phyloP scores from a whole-genome alignment of 2,797 vertebrate genomes.

The Carapus acus region DNA sequence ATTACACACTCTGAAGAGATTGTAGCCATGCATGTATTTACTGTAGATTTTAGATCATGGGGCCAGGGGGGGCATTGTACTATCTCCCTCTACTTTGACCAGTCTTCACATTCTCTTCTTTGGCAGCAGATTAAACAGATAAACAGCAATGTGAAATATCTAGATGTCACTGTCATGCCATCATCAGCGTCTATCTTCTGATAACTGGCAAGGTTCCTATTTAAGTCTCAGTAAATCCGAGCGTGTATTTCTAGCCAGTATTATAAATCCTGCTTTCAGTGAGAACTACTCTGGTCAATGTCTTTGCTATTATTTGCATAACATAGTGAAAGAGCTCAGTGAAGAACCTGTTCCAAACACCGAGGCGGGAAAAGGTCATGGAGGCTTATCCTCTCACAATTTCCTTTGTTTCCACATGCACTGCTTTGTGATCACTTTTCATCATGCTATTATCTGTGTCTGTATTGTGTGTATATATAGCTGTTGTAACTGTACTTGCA shows the following conservation, averaged over 20 bases:
- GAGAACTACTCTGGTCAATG: no score
- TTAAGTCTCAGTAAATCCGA: conserved; percentile 19
- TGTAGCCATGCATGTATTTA: no score
- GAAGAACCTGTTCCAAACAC: no score
- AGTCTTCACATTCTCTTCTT: conserved; percentile 12
- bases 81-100: conserved; percentile 13
- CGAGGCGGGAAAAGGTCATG: neutral
- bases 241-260: conserved; percentile 5
- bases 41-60: no score
- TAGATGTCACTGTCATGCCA: conserved; percentile 25
- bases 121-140: conserved; percentile 41
- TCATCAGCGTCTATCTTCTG: conserved; percentile 35
- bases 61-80: no score
- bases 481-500: conserved; percentile 6
- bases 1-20: no score
- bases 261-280: conserved; percentile 34
- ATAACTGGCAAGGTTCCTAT: conserved; percentile 24
- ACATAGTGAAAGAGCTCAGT: neutral
- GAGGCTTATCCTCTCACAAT: conserved; percentile 5
- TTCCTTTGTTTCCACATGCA: conserved; percentile 10
- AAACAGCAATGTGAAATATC: conserved; percentile 27
- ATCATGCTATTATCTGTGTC: conserved; percentile 24
- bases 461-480: conserved; percentile 13
- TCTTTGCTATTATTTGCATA: neutral
- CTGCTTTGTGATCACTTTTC: conserved; percentile 30